Base-by-base conservation (phyloP, 2,113 vertebrate species). In the Heterotis niloticus region DNA sequence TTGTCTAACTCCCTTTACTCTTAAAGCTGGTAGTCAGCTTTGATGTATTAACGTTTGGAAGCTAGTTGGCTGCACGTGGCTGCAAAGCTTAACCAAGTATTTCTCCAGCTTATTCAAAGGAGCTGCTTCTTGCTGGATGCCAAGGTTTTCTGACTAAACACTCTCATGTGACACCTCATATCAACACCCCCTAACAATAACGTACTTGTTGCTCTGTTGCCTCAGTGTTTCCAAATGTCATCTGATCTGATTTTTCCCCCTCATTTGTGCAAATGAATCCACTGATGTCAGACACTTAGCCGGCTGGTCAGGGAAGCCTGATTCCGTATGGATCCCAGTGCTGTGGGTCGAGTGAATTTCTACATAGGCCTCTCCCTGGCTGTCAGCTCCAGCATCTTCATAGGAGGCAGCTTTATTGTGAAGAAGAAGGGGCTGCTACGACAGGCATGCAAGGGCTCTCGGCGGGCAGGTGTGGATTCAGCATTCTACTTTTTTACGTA, bases 341-440 rank as follows among this genome's bases (percentile, higher is more conserved):
- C 64, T 56, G 78, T 54, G 54, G 84, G 84, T 66, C 86, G 83
- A 5, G 0, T 70, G 26, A 87, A 91, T 11, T 94, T 96, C 79
- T 93, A 90, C 82, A 86, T 91, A 64, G 94, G 94, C 20, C 86
- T 96, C 51, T 89, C 80, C 0, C 88, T 95, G 77, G 93, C 92
- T 4, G 70, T 94, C 72, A 88, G 87, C 76, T 95, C 94, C 71
- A 94, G 94, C 78, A 60, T 88, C 29, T 95, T 95, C 76, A 94
- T 93, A 83, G 94, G 94, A 0, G 23, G 82, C 4, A 95, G 93
- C 78, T 95, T 94, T 84, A 91, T 95, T 29, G 87, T 95, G 78
- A 94, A 95, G 86, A 95, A 96, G 89, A 94, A 94, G 85, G 94
- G 92, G 24, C 88, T 96, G 64, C 88, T 96, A 73, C 90, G 91